phyloP scores from a whole-genome alignment of 1,140 invertebrate species.

The Drosophila miranda region DNA sequence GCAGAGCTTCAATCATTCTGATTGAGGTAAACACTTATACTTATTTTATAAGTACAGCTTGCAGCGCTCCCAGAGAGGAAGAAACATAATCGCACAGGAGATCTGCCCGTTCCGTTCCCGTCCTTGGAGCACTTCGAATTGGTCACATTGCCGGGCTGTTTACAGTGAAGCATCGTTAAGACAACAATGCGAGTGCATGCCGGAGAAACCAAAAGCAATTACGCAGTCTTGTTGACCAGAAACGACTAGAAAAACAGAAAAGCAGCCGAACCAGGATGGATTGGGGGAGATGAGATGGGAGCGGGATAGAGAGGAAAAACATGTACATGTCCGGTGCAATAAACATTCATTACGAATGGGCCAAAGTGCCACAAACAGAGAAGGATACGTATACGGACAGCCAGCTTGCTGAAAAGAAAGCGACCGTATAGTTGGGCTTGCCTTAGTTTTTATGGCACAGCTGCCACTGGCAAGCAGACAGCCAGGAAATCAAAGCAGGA shows the following conservation, averaged over 20 bases:
- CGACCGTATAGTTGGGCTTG: constrained; percentile 20
- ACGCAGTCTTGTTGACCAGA: constrained; percentile 63
- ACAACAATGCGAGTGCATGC: constrained; percentile 43
- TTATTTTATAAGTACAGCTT: background rate
- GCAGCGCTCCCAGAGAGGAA: constrained; percentile 2
- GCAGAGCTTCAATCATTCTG: background rate
- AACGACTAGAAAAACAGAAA: constrained; percentile 48
- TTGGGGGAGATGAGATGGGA: constrained; percentile 17
- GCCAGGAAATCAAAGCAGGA: constrained; percentile 69
- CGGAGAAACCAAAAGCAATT: constrained; percentile 66
- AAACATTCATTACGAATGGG: constrained; percentile 79
- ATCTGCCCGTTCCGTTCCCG: constrained; percentile 6
- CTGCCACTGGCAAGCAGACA: constrained; percentile 71
- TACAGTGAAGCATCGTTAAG: constrained; percentile 41
- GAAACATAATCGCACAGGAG: constrained; percentile 36
- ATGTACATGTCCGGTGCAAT: constrained; percentile 79
- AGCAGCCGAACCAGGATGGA: constrained; percentile 34
- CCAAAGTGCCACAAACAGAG: constrained; percentile 75
- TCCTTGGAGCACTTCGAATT: constrained; percentile 18
- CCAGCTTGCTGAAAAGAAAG: background rate
- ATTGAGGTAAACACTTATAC: constrained; percentile 23
- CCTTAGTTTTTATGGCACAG: constrained; percentile 74
- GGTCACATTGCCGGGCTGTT: constrained; percentile 4
- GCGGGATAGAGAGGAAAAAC: constrained; percentile 52
- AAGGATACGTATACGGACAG: constrained; percentile 49